Evolutionary conservation across 2,113 vertebrate genomes (phyloP).

Genomic region (Rhodinocichla rosea): DNA sequence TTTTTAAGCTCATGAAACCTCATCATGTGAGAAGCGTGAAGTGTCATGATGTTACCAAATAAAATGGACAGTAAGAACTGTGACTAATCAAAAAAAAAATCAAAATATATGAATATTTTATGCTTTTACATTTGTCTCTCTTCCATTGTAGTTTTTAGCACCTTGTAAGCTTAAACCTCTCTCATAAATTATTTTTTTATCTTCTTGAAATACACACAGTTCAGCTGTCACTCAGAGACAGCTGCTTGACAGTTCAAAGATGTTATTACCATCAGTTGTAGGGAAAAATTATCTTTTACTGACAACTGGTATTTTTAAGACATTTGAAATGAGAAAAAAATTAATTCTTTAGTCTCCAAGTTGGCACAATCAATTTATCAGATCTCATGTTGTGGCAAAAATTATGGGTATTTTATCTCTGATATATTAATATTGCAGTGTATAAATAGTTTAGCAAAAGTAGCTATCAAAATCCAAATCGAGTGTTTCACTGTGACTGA

Average conservation of each 20-base stretch:
- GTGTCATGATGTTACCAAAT: rapidly evolving
- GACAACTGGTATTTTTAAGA: slow-evolving; percentile 47
- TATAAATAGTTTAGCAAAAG: slow-evolving; percentile 10
- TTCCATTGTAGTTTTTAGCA: background rate
- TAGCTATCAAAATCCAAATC: background rate
- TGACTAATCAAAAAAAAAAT: background rate
- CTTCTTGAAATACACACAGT: background rate
- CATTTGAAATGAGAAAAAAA: slow-evolving; percentile 18
- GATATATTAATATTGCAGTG: background rate
- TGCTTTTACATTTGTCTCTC: background rate
- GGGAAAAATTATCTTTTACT: slow-evolving; percentile 8
- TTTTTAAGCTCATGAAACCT: background rate
- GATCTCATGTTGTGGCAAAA: slow-evolving; percentile 2
- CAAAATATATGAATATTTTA: background rate
- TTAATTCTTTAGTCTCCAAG: background rate
- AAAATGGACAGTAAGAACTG: background rate
- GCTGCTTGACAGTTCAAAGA: slow-evolving; percentile 49
- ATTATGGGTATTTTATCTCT: background rate
- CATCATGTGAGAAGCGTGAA: background rate
- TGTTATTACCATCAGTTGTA: slow-evolving; percentile 4
- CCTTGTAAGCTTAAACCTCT: background rate
- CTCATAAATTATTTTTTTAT: slow-evolving; percentile 28
- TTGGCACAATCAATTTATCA: slow-evolving; percentile 24
- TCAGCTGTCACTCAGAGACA: slow-evolving; percentile 32
- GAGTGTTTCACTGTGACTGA: background rate